A percentile compares a stretch with the other conserved stretches of the same genome.
These are phyloP conservation scores for Spongia lamella DNA, from an alignment of 37 sponge, comb jelly and placozoan species.

Conservation along the genomic window DNA sequence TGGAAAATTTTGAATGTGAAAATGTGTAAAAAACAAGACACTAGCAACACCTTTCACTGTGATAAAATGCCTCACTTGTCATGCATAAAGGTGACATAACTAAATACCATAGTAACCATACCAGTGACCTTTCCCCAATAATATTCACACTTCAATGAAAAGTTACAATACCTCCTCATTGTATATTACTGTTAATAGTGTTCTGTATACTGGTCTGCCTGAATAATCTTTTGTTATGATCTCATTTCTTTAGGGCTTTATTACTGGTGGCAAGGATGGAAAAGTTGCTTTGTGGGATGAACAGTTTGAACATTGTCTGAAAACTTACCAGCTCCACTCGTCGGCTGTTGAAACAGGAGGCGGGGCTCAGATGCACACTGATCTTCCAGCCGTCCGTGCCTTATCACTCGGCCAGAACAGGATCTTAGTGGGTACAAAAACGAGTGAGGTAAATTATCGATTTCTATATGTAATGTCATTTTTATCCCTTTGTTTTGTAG, in stretches of 20 bases:
- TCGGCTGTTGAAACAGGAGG: conserved; percentile 24
- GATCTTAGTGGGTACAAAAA: conserved; percentile 92
- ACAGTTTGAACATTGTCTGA: conserved; percentile 55
- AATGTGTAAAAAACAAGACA: too few relatives aligned
- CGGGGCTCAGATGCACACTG: conserved; percentile 42
- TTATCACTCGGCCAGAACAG: conserved; percentile 76
- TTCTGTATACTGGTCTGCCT: too few relatives aligned
- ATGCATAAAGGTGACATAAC: too few relatives aligned
- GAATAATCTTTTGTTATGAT: too few relatives aligned
- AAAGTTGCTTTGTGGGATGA: conserved; percentile 90
- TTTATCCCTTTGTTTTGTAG: conserved; percentile 22
- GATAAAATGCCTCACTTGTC: too few relatives aligned
- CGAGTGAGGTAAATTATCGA: conserved; percentile 77
- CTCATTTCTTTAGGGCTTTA: conserved; percentile 60
- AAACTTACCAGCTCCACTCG: conserved; percentile 64
- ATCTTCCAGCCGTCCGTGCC: conserved; percentile 80
- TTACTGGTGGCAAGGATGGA: conserved; percentile 97
- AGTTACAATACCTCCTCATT: too few relatives aligned
- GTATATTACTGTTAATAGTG: too few relatives aligned
- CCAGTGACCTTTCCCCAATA: too few relatives aligned
- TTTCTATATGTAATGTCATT: background rate
- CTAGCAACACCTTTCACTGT: too few relatives aligned
- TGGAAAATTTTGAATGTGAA: too few relatives aligned
- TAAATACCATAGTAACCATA: too few relatives aligned
- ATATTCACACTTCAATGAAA: too few relatives aligned